Percentiles rank a stretch among this genome's conserved stretches.
Evolutionary conservation across 2,113 vertebrate genomes (phyloP).

Genomic region (Ahaetulla prasina): DNA sequence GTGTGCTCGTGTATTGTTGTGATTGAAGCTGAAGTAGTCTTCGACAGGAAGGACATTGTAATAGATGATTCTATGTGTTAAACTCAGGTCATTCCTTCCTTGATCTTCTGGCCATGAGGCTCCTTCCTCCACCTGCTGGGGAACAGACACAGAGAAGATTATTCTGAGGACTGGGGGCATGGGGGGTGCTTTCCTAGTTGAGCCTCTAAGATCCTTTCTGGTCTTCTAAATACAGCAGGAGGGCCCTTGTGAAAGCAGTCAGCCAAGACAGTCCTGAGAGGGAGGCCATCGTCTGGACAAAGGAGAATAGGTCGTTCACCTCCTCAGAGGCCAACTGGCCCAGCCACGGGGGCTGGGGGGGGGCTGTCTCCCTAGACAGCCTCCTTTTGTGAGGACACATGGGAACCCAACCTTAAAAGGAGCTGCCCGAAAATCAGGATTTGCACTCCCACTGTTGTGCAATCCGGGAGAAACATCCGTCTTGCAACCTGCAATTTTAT

Average conservation of each 20-base stretch:
- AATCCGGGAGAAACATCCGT: background rate
- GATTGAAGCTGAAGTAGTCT: too few species aligned
- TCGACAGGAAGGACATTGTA: too few species aligned
- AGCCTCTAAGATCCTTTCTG: background rate
- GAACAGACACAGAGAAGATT: background rate
- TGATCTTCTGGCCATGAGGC: background rate
- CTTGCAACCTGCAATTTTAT: background rate
- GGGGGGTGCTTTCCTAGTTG: background rate
- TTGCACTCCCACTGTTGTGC: background rate
- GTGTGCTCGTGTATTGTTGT: too few species aligned
- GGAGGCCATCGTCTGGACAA: background rate
- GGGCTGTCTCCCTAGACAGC: too few species aligned
- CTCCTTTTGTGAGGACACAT: background rate
- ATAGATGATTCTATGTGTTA: too few species aligned
- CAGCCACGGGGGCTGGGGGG: background rate
- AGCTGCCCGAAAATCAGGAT: background rate
- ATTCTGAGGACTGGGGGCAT: accelerated
- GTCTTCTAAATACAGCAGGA: background rate
- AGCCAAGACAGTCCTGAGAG: background rate
- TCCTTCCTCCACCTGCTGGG: background rate
- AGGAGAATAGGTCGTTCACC: background rate
- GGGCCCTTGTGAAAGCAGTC: background rate
- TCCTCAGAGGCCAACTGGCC: background rate
- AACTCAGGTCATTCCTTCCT: too few species aligned
- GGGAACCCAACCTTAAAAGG: background rate